Conservation (phyloP, 2,113 vertebrate species). For the Dicaeum eximium region DNA sequence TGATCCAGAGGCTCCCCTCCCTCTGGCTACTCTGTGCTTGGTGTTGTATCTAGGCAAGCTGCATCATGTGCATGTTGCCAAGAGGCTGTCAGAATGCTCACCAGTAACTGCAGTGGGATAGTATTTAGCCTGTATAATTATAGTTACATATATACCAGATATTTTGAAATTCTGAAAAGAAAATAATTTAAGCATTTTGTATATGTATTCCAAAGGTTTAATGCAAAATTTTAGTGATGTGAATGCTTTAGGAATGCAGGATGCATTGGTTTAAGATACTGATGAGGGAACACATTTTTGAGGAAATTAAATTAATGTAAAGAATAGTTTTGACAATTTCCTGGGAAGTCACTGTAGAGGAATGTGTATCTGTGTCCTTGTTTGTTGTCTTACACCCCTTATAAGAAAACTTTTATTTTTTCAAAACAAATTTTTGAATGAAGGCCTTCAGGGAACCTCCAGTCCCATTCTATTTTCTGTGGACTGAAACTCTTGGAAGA, state of each 20-base stretch:
- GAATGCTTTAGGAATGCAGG: not conserved
- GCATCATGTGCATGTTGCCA: rapidly evolving
- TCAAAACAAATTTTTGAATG: not conserved
- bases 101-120: not conserved
- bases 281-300: not conserved
- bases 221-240: not conserved
- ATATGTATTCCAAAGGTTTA: not conserved
- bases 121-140: not conserved
- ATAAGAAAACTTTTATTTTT: not conserved
- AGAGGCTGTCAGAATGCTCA: not conserved
- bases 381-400: not conserved
- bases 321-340: not conserved
- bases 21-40: not conserved
- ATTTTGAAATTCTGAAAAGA: not conserved
- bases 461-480: not conserved
- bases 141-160: not conserved
- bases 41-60: not conserved
- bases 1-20: not conserved
- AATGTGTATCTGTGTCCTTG: not conserved
- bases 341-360: not conserved
- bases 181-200: not conserved
- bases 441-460: not conserved
- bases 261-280: not conserved
- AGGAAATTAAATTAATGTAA: not conserved
- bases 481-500: not conserved